Conservation (phyloP, 64 coral and sea anemone genomes). For the Stylophora pistillata region DNA sequence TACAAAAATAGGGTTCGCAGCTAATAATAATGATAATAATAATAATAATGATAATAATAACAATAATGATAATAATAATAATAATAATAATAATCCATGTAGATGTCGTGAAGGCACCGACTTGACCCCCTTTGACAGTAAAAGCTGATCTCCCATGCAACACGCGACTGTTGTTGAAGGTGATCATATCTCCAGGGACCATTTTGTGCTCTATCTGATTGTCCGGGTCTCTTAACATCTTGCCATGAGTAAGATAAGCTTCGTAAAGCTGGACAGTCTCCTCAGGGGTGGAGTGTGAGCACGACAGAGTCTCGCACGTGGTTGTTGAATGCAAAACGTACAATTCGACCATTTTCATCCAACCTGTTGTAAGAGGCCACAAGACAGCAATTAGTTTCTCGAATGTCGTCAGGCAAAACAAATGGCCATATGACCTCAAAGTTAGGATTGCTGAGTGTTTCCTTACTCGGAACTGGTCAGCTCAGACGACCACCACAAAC, state of each 20-base stretch:
- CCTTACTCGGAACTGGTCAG: too few species aligned
- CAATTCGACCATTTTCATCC: conserved; percentile 50
- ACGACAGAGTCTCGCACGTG: conserved; percentile 64
- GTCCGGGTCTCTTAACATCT: conserved; percentile 70
- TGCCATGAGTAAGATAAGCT: conserved; percentile 66
- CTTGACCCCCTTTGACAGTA: conserved; percentile 42
- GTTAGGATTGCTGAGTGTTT: too few species aligned
- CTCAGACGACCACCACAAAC: too few species aligned
- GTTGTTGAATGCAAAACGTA: conserved; percentile 81
- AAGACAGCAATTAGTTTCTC: not conserved
- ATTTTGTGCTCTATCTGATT: conserved; percentile 77
- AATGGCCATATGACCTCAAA: too few species aligned
- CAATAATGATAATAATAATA: too few species aligned
- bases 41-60: too few species aligned
- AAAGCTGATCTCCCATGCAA: conserved; percentile 72
- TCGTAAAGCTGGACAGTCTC: conserved; percentile 53
- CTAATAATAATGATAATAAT: too few species aligned
- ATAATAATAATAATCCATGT: too few species aligned
- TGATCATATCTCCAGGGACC: conserved; percentile 63
- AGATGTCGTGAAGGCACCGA: conserved; percentile 55
- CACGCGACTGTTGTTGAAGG: conserved; percentile 85
- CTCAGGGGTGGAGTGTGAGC: conserved; percentile 56
- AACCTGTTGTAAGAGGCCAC: conserved; percentile 16
- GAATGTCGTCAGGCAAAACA: not conserved
- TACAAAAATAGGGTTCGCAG: too few species aligned